Percentiles rank a stretch among this genome's conserved stretches.
Evolutionary conservation across 2,113 vertebrate species (phyloP).

Genomic region (Melospiza georgiana): DNA sequence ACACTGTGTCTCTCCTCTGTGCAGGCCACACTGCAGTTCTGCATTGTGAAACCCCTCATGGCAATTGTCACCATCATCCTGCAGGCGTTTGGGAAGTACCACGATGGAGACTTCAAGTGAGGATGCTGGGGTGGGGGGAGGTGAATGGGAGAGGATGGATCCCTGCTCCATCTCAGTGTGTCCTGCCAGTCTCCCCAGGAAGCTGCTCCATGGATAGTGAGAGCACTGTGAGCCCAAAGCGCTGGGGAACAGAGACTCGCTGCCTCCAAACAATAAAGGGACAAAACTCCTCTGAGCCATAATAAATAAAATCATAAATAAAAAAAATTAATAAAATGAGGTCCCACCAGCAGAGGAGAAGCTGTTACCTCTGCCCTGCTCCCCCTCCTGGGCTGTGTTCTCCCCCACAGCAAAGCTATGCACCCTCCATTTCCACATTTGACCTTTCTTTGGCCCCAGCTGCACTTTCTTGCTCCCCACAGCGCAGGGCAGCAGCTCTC

Average conservation of each 20-base stretch:
- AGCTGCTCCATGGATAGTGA: background rate
- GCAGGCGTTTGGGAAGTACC: conserved; percentile 92
- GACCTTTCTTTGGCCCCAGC: background rate
- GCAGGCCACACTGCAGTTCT: conserved; percentile 97
- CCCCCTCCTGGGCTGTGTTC: background rate
- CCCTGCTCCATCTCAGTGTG: background rate
- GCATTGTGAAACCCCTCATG: conserved; percentile 95
- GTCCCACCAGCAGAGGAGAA: background rate
- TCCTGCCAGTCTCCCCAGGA: background rate
- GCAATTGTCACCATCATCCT: conserved; percentile 90
- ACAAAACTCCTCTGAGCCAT: background rate
- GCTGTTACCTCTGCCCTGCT: background rate
- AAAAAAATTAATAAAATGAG: background rate
- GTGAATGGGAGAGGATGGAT: background rate
- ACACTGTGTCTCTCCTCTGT: background rate
- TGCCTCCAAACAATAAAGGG: background rate
- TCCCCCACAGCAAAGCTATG: accelerated
- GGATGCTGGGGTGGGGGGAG: background rate
- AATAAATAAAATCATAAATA: background rate
- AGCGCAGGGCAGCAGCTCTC: background rate
- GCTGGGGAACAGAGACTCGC: accelerated
- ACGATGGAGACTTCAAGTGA: conserved; percentile 97
- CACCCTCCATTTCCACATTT: background rate
- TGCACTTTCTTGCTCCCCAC: background rate
- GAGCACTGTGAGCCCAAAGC: background rate